Evolutionary conservation across 2,888 invertebrate genomes (phyloP), one percentile per base, ranked within the genome.

Genomic region (Cepaea hortensis): DNA sequence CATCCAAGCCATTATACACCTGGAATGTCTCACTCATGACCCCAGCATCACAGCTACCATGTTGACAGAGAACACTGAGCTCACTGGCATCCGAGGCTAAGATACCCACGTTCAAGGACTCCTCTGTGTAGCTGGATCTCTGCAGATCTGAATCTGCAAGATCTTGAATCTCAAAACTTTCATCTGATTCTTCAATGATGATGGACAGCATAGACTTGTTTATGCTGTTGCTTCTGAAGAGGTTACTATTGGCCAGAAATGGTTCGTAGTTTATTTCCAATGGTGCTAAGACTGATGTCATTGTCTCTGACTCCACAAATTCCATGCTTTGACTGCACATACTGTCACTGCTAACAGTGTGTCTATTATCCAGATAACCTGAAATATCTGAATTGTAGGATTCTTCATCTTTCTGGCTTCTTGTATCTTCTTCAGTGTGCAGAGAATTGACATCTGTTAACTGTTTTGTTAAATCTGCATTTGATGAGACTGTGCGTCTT

Each of bases 241-340:
- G 1, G 15, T n/a, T 23, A 61, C 75, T 61, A 1, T 46, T n/a
- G 13, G 80, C 55, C 48, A 85, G 50, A 48, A 85, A 85, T 79
- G 85, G 85, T 70, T 85, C 72, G 55, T 85, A 85, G 46, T 79
- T 50, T 6, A 85, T 85, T 20, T 85, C 85, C 55, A 85, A 18
- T 23, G 85, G 70, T 1, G n/a, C 9, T 3, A 48, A 4, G 0
- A 46, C 55, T 48, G 15, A 35, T 55, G 55, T 48, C 11, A 5
- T 50, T 15, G 20, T 6, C 11, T 79, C 77, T 4, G 9, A 5
- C 55, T 79, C 77, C 61, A 23, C 11, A n/a, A 79, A 23, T 61
- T 61, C 46, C 3, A 77, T 77, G 20, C 6, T 50, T 48, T 68
- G 6, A 35, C 20, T 70, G 9, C 23, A 15, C 50, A 3, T 50